Conservation (phyloP, 2,888 invertebrate genomes). For the Neocrepidodera transversa region DNA sequence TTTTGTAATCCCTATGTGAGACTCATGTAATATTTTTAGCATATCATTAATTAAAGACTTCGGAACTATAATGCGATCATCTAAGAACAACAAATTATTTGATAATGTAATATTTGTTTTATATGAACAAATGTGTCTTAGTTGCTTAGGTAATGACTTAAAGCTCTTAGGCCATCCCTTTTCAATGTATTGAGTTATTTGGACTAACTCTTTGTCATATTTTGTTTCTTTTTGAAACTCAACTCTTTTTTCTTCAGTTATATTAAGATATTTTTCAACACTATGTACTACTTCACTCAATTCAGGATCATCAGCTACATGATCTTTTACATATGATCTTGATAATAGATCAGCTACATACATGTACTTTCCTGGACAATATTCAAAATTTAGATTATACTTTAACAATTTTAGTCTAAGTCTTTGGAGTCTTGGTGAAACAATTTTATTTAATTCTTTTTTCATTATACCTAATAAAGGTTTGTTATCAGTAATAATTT, state of each 20-base stretch:
- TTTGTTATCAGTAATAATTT: slow-evolving; percentile 48
- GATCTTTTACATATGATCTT: slow-evolving; percentile 3
- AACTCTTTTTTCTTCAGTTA: not conserved
- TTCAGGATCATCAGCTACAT: not conserved
- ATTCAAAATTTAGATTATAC: slow-evolving; percentile 40
- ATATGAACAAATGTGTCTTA: too few relatives aligned
- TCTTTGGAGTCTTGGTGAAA: slow-evolving; percentile 29
- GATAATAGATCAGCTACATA: slow-evolving; percentile 33
- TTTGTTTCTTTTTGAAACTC: not conserved
- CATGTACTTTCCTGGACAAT: slow-evolving; percentile 41
- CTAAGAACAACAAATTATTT: not conserved
- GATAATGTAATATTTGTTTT: too few relatives aligned
- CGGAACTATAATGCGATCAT: not conserved
- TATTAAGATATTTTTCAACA: not conserved
- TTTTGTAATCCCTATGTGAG: not conserved
- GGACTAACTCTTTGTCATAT: not conserved
- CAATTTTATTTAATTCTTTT: slow-evolving; percentile 28
- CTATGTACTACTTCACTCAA: slow-evolving; percentile 4
- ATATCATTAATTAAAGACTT: too few relatives aligned
- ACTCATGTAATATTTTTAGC: not conserved
- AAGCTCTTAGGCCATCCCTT: too few relatives aligned
- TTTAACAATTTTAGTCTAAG: slow-evolving; percentile 39
- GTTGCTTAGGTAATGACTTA: too few relatives aligned
- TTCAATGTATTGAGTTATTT: not conserved
- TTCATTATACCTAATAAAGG: slow-evolving; percentile 43